A percentile compares a stretch with the other conserved stretches of the same genome.
Evolutionary conservation across 2,113 vertebrate species (phyloP).

Genomic region (Hippocampus guttulatus): DNA sequence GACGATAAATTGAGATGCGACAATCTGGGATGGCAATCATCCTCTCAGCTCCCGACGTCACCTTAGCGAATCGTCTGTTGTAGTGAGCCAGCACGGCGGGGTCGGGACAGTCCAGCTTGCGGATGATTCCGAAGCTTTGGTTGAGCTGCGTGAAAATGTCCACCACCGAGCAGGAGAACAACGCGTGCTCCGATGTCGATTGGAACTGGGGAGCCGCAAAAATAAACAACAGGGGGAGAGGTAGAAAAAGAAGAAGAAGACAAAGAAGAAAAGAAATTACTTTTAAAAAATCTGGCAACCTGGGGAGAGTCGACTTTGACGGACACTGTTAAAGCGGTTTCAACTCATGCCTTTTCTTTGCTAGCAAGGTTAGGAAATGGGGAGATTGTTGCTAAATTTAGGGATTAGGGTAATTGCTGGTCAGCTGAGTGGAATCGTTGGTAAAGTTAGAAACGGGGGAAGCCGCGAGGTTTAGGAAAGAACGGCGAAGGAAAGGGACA

Average conservation of each 20-base stretch:
- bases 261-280: not conserved
- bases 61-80: conserved; percentile 91
- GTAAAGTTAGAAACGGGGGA: not conserved
- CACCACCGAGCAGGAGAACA: conserved; percentile 98
- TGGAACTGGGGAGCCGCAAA: conserved; percentile 78
- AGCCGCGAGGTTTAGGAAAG: not conserved
- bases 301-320: no score
- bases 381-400: not conserved
- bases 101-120: conserved; percentile 93
- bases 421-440: not conserved
- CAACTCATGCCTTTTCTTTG: not conserved
- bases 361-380: not conserved
- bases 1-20: no score
- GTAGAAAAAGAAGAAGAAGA: not conserved
- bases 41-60: conserved; percentile 38
- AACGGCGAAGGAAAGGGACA: not conserved
- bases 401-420: not conserved
- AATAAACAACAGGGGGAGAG: not conserved
- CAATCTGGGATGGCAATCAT: no score
- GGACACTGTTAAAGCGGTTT: no score
- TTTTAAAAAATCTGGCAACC: not conserved
- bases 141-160: conserved; percentile 98
- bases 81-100: conserved; percentile 84
- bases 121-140: conserved; percentile 98
- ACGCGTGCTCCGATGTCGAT: conserved; percentile 92